These are phyloP conservation scores for Dermochelys coriacea DNA, from an alignment of 2,797 vertebrate species.

Conservation along the genomic window DNA sequence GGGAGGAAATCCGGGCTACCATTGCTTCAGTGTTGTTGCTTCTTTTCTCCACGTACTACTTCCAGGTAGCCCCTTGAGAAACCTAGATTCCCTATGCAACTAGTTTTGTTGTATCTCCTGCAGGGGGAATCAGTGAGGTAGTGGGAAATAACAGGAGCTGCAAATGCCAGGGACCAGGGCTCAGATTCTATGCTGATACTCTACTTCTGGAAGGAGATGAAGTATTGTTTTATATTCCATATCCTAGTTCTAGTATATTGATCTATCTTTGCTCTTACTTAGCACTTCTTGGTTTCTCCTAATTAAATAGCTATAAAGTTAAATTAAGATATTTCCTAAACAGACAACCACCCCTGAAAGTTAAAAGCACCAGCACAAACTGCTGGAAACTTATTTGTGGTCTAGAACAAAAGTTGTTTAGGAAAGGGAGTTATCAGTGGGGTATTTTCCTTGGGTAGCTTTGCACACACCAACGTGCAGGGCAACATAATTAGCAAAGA, in stretches of 20 bases:
- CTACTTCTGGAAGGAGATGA: background rate
- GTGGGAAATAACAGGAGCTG: background rate
- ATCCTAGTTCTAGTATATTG: background rate
- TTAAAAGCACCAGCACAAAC: background rate
- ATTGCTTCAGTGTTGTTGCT: background rate
- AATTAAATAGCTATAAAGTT: constrained; percentile 11
- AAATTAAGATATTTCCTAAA: background rate
- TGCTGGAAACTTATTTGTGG: background rate
- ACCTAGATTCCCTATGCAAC: background rate
- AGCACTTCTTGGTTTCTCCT: background rate
- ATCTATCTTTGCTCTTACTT: background rate
- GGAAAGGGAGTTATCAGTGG: background rate
- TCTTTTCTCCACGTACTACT: background rate
- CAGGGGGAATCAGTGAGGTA: background rate
- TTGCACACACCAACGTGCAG: background rate
- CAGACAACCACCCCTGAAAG: background rate
- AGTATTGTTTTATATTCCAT: background rate
- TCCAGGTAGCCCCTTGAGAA: background rate
- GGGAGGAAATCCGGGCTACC: background rate
- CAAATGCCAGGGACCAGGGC: background rate
- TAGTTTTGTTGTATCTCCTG: background rate
- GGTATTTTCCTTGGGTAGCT: background rate
- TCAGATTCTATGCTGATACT: background rate
- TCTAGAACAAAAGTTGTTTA: background rate
- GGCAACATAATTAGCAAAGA: background rate